Base-by-base conservation (phyloP, 2,888 invertebrate genomes). In the Serrognathus titanus region DNA sequence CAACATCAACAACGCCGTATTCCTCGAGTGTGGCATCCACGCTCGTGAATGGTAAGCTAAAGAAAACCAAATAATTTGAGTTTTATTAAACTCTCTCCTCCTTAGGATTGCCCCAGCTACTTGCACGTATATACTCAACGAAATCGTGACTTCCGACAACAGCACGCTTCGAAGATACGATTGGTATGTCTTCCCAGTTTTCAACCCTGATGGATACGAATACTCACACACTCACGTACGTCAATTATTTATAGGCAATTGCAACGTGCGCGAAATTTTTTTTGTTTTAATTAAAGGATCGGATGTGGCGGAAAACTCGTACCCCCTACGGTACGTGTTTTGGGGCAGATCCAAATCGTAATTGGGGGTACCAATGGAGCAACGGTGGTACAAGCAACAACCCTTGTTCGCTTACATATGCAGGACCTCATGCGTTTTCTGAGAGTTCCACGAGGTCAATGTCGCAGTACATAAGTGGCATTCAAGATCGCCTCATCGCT, bases 261-360 rank as follows among this genome's bases (percentile, higher is more conserved):
- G 24, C 2, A 6, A 3, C 24, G 24, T 31, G 6, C 6, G 24
- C 1, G 24, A 31, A 31, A 1, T 31, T 31, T 31, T 31, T 1
- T 31, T 5, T 31, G 2, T 31, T 31, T 31, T 31, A 31, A 3
- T 16, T 53, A 20, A 63, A 85, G 85, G 78, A 82, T 60, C 83
- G 90, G 55, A 61, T 88, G 69, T 90, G 89, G 89, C 80, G 89
- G 11, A 89, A 89, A 69, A 89, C 86, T 5, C 77, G 84, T 51
- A 80, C 73, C 51, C 78, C 75, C 51, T 80, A 80, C 38, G 80
- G 75, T 8, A 71, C 9, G n/a, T 84, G 87, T 63, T 73, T 74
- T 57, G 92, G 92, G 3, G 83, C 85, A 0, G 92, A 92, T 75
- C 83, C 88, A 1, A 92, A 92, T 71, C 82, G 92, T 58, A 92